Base-by-base conservation (phyloP, 2,797 vertebrate species). In the Diplodus puntazzo region DNA sequence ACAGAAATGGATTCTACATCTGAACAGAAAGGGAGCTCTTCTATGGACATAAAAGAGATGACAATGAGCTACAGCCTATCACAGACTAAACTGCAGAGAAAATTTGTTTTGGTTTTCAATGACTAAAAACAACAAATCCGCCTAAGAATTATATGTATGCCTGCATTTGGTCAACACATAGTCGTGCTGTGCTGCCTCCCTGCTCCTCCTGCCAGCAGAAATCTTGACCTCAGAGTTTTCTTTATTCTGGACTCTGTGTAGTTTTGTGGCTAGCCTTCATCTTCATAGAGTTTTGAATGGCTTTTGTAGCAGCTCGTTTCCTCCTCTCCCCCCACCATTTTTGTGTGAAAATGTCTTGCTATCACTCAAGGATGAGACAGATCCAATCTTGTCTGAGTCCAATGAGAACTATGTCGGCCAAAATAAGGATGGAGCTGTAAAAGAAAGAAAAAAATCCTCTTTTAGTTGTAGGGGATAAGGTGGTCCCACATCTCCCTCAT, bases 301-400 rank as follows among this genome's bases (percentile, higher is more conserved):
- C 49, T 68, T 57, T 68, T 54, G 57, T 76, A 79, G 66, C 48
- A 25, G 71, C 73, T 87, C 60, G 65, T 83, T 88, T 91, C 64
- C 61, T 81, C 10, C 39, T 4, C 27, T n/a, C 27, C 27, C 27
- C 3, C 27, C 27, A 27, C 27, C 27, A 12, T 42, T 57, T 13
- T 69, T 55, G 17, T 60, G 53, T 61, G 64, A 83, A 59, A 69
- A 48, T 69, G 23, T 75, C 25, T 80, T 80, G 49, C 50, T 69
- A 54, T 67, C 63, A 63, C 43, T 72, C 46, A 68, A 66, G 67
- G 30, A 75, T 49, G 66, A 71, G 61, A 70, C 53, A 18, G 53
- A 75, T 63, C 58, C 57, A 75, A 39, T 75, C 53, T 58, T 61
- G 34, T 76, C 64, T 45, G 67, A 48, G 67, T 43, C 46, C 63